These are phyloP conservation scores for Pediacus dermestoides DNA, from an alignment of 2,888 invertebrate genomes.

Conservation along the genomic window DNA sequence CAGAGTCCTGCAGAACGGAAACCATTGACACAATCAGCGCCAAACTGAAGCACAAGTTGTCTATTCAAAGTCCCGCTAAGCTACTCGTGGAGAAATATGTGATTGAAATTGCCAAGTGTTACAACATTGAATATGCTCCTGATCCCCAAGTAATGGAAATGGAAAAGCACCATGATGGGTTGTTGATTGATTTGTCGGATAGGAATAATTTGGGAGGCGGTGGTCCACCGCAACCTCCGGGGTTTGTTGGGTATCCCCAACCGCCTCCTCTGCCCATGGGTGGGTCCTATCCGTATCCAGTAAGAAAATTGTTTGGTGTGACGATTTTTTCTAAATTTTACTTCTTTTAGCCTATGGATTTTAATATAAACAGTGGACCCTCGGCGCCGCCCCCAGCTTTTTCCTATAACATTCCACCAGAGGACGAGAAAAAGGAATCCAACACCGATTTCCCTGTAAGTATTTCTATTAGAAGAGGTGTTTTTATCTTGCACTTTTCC, in stretches of 20 bases:
- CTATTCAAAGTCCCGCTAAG: conserved; percentile 93
- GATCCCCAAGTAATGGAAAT: conserved; percentile 88
- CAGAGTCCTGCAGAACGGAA: conserved; percentile 82
- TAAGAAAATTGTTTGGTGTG: conserved; percentile 42
- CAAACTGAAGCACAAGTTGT: conserved; percentile 89
- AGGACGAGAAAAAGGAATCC: conserved; percentile 59
- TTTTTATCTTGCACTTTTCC: background rate
- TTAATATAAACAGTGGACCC: conserved; percentile 26
- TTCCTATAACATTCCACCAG: conserved; percentile 68
- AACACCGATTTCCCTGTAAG: conserved; percentile 59
- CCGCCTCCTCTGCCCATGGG: conserved; percentile 62
- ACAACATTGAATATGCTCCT: conserved; percentile 91
- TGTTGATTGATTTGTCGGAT: conserved; percentile 63
- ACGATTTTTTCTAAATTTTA: too few species aligned
- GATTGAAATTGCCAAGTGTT: conserved; percentile 94
- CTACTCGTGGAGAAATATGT: conserved; percentile 90
- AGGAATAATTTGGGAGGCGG: conserved; percentile 58
- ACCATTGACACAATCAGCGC: conserved; percentile 78
- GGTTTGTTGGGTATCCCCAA: conserved; percentile 78
- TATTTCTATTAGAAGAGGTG: conserved; percentile 9
- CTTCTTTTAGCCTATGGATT: conserved; percentile 27
- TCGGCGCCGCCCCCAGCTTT: conserved; percentile 47
- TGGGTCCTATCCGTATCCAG: conserved; percentile 67
- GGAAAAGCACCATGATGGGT: conserved; percentile 60
- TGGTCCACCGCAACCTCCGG: conserved; percentile 67